These are phyloP conservation scores for Diploscapter pachys DNA, from an alignment of 1,140 invertebrate genomes.

Conservation along the genomic window DNA sequence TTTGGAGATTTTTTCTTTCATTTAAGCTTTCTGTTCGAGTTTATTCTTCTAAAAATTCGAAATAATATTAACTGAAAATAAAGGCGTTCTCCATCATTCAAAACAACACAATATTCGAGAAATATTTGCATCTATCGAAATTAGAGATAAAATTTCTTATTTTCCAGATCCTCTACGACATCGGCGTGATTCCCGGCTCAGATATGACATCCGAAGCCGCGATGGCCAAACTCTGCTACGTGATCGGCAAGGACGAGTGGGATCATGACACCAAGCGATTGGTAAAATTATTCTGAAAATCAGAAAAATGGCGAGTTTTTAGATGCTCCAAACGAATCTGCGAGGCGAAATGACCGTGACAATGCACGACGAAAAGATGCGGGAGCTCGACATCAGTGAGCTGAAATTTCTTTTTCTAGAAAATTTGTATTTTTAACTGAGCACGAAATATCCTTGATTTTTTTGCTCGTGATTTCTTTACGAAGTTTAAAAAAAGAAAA, in stretches of 20 bases:
- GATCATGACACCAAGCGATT: constrained; percentile 69
- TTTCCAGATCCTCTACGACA: constrained; percentile 62
- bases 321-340: constrained; percentile 77
- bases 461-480: no score
- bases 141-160: constrained; percentile 9
- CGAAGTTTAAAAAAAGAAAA: no score
- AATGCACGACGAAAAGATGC: constrained; percentile 41
- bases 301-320: constrained; percentile 36
- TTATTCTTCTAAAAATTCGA: no score
- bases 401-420: constrained; percentile 33
- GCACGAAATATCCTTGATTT: no score
- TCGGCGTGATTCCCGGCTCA: constrained; percentile 78
- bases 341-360: constrained; percentile 69
- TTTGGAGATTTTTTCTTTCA: no score
- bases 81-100: no score
- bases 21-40: no score
- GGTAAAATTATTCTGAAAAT: constrained; percentile 39
- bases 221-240: constrained; percentile 82
- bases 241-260: constrained; percentile 79
- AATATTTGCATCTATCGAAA: no score
- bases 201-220: constrained; percentile 95
- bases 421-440: no score
- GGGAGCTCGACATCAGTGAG: constrained; percentile 69
- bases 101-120: no score
- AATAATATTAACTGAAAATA: no score